These are phyloP conservation scores for Austrolebias charrua DNA, from an alignment of 2,797 vertebrate genomes.

Conservation along the genomic window DNA sequence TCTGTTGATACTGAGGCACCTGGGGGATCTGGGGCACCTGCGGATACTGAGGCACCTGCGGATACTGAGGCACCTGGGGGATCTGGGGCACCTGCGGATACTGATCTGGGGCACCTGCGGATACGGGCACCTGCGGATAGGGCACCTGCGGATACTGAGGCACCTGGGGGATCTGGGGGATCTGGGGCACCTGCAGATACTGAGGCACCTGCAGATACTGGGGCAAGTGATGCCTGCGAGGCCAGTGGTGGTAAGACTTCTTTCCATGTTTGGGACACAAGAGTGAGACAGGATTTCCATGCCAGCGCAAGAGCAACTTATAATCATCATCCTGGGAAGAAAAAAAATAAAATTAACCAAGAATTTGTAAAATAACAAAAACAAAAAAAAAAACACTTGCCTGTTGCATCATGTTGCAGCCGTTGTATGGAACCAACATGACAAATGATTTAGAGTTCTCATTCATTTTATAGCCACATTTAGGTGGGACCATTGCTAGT, in stretches of 20 bases:
- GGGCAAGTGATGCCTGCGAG: accelerated
- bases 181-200: neutral
- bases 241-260: accelerated
- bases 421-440: constrained; percentile 56
- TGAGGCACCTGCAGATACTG: neutral
- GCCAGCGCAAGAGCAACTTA: constrained; percentile 58
- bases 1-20: neutral
- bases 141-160: too few species aligned
- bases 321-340: constrained; percentile 54
- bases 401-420: constrained; percentile 59
- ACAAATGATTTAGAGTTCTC: constrained; percentile 35
- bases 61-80: neutral
- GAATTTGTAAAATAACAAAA: too few species aligned
- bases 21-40: neutral
- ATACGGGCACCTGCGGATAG: too few species aligned
- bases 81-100: neutral
- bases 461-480: constrained; percentile 64
- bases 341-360: too few species aligned
- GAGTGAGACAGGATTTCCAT: constrained; percentile 52
- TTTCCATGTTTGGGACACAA: constrained; percentile 32
- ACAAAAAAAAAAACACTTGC: constrained; percentile 29
- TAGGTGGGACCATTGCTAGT: constrained; percentile 49
- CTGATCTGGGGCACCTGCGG: neutral
- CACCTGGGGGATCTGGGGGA: neutral
- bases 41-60: neutral